These are phyloP conservation scores for Dinomys branickii DNA, from an alignment of 2,113 vertebrate genomes.

Conservation along the genomic window DNA sequence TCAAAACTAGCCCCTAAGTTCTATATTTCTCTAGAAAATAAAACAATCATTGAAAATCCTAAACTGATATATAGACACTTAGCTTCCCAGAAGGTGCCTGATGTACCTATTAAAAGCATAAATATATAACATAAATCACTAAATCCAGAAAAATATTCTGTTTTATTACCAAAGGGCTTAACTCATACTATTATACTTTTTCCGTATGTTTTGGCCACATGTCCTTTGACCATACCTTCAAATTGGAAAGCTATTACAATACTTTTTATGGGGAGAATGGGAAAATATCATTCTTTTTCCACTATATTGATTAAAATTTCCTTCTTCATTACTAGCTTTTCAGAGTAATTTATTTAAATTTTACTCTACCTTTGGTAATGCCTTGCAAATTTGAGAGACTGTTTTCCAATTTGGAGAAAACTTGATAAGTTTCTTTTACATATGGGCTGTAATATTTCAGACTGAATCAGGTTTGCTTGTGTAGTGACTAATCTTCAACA, in stretches of 20 bases:
- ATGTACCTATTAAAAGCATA: not conserved
- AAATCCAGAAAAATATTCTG: not conserved
- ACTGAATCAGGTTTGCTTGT: conserved; percentile 12
- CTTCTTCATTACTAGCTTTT: not conserved
- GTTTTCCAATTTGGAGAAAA: not conserved
- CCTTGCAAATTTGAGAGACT: not conserved
- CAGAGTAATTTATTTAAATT: conserved; percentile 35
- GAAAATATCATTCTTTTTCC: not conserved
- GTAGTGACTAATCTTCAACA: not conserved
- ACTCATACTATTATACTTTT: not conserved
- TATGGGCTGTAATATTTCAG: not conserved
- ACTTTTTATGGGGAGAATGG: not conserved
- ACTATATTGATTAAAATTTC: not conserved
- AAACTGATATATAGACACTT: not conserved
- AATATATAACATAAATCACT: not conserved
- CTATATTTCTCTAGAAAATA: not conserved
- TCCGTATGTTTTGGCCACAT: not conserved
- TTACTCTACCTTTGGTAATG: not conserved
- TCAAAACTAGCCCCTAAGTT: not conserved
- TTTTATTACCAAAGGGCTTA: not conserved
- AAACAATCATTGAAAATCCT: not conserved
- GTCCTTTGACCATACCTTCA: not conserved
- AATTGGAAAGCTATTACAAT: not conserved
- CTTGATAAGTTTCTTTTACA: not conserved
- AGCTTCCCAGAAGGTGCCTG: not conserved